These are phyloP conservation scores for Octodonta nipae DNA, from an alignment of 2,888 invertebrate genomes.

Conservation along the genomic window DNA sequence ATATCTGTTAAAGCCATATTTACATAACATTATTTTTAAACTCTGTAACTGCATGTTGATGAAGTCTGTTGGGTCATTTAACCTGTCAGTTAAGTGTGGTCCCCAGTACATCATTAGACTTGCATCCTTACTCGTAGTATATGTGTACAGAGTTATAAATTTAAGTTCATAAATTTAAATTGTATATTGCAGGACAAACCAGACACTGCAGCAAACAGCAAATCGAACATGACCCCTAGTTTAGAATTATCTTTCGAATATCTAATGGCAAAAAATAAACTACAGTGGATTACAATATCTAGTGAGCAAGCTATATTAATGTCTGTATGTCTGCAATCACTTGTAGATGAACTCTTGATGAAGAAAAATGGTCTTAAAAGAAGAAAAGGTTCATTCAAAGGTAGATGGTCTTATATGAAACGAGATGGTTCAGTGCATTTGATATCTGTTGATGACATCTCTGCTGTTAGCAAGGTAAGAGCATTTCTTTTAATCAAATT, in stretches of 20 bases:
- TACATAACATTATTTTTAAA: no score
- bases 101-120: no score
- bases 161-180: no score
- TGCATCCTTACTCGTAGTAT: no score
- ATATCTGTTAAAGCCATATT: no score
- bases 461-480: no score
- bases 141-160: no score
- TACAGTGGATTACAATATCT: slow-evolving; percentile 86
- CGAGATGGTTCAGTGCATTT: slow-evolving; percentile 59
- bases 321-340: slow-evolving; percentile 86
- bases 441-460: slow-evolving; percentile 37
- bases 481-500: no score
- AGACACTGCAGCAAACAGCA: slow-evolving; percentile 25
- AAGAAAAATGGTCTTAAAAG: slow-evolving; percentile 51
- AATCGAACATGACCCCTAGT: slow-evolving; percentile 32
- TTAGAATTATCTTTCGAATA: slow-evolving; percentile 90
- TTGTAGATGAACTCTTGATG: slow-evolving; percentile 83
- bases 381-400: slow-evolving; percentile 30
- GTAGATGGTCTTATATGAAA: slow-evolving; percentile 56
- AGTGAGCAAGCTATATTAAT: slow-evolving; percentile 90
- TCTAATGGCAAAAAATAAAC: slow-evolving; percentile 75
- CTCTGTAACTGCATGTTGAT: no score
- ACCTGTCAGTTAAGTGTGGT: no score
- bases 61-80: no score
- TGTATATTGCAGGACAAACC: slow-evolving; percentile 23